A percentile compares a stretch with the other conserved stretches of the same genome.
These are phyloP conservation scores for Baccha elongata DNA, from an alignment of 2,888 invertebrate species.

Conservation along the genomic window DNA sequence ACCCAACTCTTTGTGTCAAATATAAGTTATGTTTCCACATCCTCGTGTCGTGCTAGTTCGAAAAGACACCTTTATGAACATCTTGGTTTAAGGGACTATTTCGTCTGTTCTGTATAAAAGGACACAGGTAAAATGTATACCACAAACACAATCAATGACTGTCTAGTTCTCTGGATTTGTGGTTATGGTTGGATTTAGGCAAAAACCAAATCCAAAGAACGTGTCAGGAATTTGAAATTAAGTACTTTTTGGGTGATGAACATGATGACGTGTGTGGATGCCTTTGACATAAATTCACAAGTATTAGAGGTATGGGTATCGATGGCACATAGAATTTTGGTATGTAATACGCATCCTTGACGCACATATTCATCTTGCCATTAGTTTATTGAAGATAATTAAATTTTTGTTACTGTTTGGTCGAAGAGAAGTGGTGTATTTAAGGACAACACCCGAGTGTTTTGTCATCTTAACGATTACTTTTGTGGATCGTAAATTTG, in stretches of 20 bases:
- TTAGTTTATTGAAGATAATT: constrained; percentile 15
- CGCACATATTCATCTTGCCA: neutral
- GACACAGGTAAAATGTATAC: neutral
- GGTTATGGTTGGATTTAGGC: constrained; percentile 8
- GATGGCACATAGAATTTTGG: neutral
- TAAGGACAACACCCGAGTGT: neutral
- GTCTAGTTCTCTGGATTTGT: constrained; percentile 6
- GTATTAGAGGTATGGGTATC: neutral
- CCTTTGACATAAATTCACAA: constrained; percentile 9
- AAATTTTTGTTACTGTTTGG: constrained; percentile 12
- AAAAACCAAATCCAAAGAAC: constrained; percentile 35
- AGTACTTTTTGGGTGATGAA: constrained; percentile 20
- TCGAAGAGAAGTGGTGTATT: neutral
- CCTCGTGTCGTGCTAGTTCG: neutral
- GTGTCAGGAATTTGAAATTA: constrained; percentile 34
- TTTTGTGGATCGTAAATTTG: neutral
- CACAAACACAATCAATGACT: constrained; percentile 22
- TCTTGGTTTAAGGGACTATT: neutral
- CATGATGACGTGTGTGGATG: constrained; percentile 21
- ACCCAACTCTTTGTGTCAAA: neutral
- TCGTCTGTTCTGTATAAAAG: neutral
- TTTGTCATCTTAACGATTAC: neutral
- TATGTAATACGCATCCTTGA: neutral
- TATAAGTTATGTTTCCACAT: neutral
- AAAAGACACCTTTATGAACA: constrained; percentile 5